These are phyloP conservation scores for Pyrgus malvae DNA, from an alignment of 2,888 invertebrate species.

Conservation along the genomic window DNA sequence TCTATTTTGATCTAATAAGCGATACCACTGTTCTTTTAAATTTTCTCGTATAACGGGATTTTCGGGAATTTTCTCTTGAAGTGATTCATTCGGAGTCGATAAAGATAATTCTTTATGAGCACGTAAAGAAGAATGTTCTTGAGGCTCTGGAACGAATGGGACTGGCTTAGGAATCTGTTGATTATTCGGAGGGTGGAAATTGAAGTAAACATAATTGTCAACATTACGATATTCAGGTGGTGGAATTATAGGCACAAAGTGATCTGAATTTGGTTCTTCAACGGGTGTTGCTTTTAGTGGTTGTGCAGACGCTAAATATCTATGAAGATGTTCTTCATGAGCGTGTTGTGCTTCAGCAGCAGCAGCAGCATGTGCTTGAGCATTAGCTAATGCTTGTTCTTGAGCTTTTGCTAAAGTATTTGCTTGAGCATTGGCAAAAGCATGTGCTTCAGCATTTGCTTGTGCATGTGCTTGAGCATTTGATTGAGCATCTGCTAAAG, in stretches of 20 bases:
- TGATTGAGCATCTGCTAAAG: too few relatives aligned
- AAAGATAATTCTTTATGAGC: neutral
- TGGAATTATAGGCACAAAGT: neutral
- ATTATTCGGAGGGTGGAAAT: neutral
- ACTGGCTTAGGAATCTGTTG: neutral
- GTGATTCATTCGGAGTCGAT: neutral
- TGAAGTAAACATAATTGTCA: neutral
- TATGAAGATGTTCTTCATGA: conserved; percentile 11
- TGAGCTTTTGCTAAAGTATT: neutral
- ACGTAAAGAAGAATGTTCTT: neutral
- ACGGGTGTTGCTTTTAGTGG: neutral
- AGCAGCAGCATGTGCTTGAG: neutral
- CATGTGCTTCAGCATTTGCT: neutral
- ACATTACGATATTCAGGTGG: conserved; percentile 13
- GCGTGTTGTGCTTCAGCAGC: neutral
- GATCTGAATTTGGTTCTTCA: conserved; percentile 4
- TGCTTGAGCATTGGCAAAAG: neutral
- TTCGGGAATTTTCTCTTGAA: neutral
- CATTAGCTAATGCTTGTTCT: neutral
- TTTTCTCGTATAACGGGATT: conserved; percentile 5
- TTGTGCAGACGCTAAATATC: neutral
- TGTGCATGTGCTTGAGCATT: neutral
- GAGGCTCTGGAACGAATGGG: conserved; percentile 1
- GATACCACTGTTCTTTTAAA: conserved; percentile 34
- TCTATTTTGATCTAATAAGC: conserved; percentile 33